phyloP scores from a whole-genome alignment of 2,888 invertebrate genomes.

The Synanthedon andrenaeformis region DNA sequence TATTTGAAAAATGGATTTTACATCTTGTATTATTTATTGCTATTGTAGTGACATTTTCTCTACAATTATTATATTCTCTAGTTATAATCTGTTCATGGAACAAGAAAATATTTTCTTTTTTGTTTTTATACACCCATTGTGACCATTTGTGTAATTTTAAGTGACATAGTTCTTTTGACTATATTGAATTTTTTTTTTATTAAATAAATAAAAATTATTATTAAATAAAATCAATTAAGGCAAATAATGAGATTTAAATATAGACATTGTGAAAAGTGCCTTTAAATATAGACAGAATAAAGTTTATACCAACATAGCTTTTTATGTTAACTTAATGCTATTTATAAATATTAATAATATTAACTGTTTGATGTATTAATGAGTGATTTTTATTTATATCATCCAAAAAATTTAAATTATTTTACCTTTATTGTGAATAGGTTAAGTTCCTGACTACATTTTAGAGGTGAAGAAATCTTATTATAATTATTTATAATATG shows the following conservation, averaged over 20 bases:
- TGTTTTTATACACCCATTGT: no score
- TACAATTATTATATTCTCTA: no score
- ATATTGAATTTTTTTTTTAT: background rate
- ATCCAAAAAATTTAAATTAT: background rate
- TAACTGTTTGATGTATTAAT: constrained; percentile 64
- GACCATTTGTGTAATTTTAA: background rate
- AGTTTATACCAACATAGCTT: constrained; percentile 69
- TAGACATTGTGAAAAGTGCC: constrained; percentile 69
- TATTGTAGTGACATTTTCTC: background rate
- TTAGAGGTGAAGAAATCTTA: no score
- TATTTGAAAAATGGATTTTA: background rate
- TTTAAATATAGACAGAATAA: constrained; percentile 66
- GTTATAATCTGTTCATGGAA: no score
- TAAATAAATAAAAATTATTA: background rate
- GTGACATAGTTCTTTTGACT: background rate
- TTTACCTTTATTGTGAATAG: no score
- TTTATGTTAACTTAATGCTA: constrained; percentile 69
- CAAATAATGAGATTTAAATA: constrained; percentile 42
- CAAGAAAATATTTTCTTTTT: no score
- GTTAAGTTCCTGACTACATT: no score
- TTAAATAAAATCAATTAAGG: constrained; percentile 30
- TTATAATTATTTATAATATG: no score
- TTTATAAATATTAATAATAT: constrained; percentile 69
- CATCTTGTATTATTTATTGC: background rate
- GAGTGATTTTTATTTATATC: constrained; percentile 26